These are phyloP conservation scores for Thrips palmi DNA, from an alignment of 1,140 invertebrate species.

Conservation along the genomic window DNA sequence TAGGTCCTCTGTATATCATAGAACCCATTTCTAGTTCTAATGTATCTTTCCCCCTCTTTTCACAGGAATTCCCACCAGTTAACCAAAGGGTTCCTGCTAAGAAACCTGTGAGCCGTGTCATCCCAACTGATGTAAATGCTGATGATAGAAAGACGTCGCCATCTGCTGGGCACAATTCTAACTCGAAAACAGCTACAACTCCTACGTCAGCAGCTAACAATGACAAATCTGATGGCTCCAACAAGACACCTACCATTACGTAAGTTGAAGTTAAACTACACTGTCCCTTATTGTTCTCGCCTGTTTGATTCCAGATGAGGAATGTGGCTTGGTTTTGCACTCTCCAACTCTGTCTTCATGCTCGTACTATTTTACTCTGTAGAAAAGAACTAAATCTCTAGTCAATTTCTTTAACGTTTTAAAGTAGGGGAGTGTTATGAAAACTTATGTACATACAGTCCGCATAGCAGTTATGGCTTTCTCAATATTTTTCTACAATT, in stretches of 20 bases:
- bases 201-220: conserved; percentile 4
- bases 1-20: conserved; percentile 8
- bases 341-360: too few relatives aligned
- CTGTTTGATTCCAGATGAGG: too few relatives aligned
- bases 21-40: conserved; percentile 5
- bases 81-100: conserved; percentile 32
- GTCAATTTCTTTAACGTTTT: too few relatives aligned
- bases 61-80: conserved; percentile 32
- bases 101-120: conserved; percentile 23
- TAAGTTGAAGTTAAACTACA: conserved; percentile 6
- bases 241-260: conserved; percentile 12
- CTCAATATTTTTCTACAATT: too few relatives aligned
- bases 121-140: conserved; percentile 23
- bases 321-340: too few relatives aligned
- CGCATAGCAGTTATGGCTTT: too few relatives aligned
- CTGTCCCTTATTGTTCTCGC: too few relatives aligned
- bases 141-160: conserved; percentile 15
- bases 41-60: conserved; percentile 20
- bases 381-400: too few relatives aligned
- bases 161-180: conserved; percentile 19
- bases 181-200: neutral
- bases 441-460: too few relatives aligned
- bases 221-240: conserved; percentile 9
- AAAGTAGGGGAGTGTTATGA: too few relatives aligned
- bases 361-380: too few relatives aligned